Base-by-base conservation (phyloP, 2,888 invertebrate genomes). In the Melipona bicolor region DNA sequence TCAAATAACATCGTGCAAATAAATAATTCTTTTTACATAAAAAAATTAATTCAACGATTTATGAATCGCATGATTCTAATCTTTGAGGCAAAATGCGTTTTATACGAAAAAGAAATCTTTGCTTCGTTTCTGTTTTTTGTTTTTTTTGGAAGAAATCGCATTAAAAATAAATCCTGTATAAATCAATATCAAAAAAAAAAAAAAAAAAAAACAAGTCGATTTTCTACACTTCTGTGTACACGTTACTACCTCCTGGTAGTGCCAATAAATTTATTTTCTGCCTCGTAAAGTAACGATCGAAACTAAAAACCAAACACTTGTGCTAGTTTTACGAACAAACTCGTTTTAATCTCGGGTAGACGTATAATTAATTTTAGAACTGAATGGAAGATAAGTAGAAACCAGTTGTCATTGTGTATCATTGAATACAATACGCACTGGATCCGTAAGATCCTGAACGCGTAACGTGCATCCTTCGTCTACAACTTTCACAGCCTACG, bases 401-500 rank as follows among this genome's bases (percentile, higher is more conserved):
- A 68, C 56, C n/a, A 59, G 50, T 68, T 68, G 49, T 36, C 61
- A n/a, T 27, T 52, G n/a, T 54, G 27, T 70, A 24, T 15, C 15
- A 32, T 43, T 43, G 32, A 0, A 5, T 0, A n/a, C 36, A n/a
- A 1, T 59, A 50, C 32, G 56, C 27, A 9, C 59, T 27, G 32
- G 65, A 17, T 17, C 21, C 24, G 4, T 70, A 61, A 73, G 73
- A 68, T 49, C 62, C 5, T 77, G n/a, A 79, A 70, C 49, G 70
- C 61, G 54, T 27, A 61, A 80, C 67, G 69, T 49, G 52, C 50
- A 21, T 80, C 32, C 62, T 24, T 68, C 50, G 43, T 59, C 24
- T 65, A 64, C 52, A 71, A 79, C 73, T 75, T 86, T 88, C 79
- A 77, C 81, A 81, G 64, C 75, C 86, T 71, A 75, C 88, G 73